Conservation (phyloP, 2,113 vertebrate species). For the Petroica traversi region DNA sequence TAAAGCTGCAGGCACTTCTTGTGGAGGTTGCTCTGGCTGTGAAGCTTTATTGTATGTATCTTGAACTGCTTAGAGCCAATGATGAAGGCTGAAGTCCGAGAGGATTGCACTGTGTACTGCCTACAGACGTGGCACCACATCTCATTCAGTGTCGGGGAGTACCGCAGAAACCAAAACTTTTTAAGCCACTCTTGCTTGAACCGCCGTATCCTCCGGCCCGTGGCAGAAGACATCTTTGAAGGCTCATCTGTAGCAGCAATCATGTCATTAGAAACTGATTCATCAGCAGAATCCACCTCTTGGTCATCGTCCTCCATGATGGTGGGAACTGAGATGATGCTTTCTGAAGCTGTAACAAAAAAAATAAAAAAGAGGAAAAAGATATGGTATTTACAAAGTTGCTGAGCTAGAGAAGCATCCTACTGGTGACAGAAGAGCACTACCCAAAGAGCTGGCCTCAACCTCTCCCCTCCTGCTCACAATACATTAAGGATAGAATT, state of each 20-base stretch:
- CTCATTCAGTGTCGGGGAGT: constrained; percentile 92
- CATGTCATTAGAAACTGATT: constrained; percentile 88
- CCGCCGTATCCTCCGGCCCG: constrained; percentile 86
- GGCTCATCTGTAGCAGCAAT: constrained; percentile 85
- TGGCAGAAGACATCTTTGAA: constrained; percentile 81
- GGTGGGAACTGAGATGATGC: constrained; percentile 82
- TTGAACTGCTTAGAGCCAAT: constrained; percentile 98
- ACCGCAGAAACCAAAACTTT: constrained; percentile 97
- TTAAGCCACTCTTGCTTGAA: constrained; percentile 98
- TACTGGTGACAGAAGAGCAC: not conserved
- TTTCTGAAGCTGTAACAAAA: constrained; percentile 82
- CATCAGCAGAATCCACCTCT: constrained; percentile 93
- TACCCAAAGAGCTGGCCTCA: not conserved
- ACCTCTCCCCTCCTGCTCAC: not conserved
- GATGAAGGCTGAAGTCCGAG: constrained; percentile 94
- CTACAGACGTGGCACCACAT: constrained; percentile 99
- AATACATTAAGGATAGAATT: not conserved
- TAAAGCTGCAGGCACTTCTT: constrained; percentile 99
- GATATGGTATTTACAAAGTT: not conserved
- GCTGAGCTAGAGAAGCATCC: not conserved
- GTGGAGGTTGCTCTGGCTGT: constrained; percentile 98
- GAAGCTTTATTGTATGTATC: constrained; percentile 97
- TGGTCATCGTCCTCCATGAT: constrained; percentile 91
- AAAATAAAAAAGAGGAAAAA: not conserved
- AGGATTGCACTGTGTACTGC: constrained; percentile 96